These are phyloP conservation scores for Sphecodes monilicornis DNA, from an alignment of 2,888 invertebrate species.

Conservation along the genomic window DNA sequence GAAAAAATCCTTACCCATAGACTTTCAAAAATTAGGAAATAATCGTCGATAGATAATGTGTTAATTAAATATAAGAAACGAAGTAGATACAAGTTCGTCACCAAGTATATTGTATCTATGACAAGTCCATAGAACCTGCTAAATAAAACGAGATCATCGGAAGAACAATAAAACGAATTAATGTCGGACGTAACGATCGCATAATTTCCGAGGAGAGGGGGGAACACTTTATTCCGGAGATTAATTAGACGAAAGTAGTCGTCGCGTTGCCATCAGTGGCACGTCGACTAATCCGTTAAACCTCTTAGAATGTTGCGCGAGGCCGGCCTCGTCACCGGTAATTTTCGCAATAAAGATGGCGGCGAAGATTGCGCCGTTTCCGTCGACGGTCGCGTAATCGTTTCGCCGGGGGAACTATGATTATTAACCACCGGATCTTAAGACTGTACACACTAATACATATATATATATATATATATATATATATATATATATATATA, in stretches of 20 bases:
- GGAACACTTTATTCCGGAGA: neutral
- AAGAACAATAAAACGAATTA: neutral
- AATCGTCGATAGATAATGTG: no score
- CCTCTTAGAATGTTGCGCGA: slow-evolving; percentile 4
- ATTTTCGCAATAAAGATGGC: slow-evolving; percentile 12
- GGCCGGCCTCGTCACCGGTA: neutral
- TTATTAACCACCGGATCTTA: slow-evolving; percentile 11
- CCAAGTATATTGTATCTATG: neutral
- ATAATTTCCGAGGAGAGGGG: neutral
- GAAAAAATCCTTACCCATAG: no score
- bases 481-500: neutral
- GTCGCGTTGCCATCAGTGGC: neutral
- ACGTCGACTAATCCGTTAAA: slow-evolving; percentile 7
- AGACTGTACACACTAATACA: neutral
- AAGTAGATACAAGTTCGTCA: neutral
- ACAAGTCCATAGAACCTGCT: neutral
- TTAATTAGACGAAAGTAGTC: neutral
- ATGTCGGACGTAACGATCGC: neutral
- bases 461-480: neutral
- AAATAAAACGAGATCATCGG: neutral
- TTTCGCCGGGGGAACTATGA: slow-evolving; percentile 19
- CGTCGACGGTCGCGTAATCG: neutral
- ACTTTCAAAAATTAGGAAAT: no score
- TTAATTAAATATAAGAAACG: neutral
- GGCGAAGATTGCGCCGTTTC: neutral